Conservation (phyloP, 2,888 invertebrate species). For the Nysson spinosus region DNA sequence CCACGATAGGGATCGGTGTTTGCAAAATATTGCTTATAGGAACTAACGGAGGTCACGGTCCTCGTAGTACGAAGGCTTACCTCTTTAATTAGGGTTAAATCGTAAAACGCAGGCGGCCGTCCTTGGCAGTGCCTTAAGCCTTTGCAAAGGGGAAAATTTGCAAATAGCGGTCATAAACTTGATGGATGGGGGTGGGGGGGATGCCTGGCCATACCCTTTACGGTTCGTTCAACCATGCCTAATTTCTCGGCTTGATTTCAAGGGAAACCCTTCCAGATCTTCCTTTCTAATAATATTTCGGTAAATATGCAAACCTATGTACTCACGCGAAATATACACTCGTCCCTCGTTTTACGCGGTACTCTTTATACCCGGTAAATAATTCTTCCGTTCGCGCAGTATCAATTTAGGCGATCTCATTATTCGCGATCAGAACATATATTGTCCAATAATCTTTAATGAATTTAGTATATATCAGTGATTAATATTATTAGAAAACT, state of each 20-base stretch:
- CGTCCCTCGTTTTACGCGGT: neutral
- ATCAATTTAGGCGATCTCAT: too few relatives aligned
- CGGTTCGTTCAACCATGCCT: conserved; percentile 16
- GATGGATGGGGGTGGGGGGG: conserved; percentile 61
- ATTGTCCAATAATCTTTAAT: too few relatives aligned
- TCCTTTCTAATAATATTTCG: neutral
- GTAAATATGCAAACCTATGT: neutral
- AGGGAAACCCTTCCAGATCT: neutral
- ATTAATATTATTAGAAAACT: too few relatives aligned
- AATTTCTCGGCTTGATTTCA: conserved; percentile 23
- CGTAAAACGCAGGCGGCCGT: conserved; percentile 65
- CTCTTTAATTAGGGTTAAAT: conserved; percentile 76
- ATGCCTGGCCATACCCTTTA: conserved; percentile 51
- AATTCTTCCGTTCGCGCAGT: too few relatives aligned
- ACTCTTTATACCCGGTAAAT: too few relatives aligned
- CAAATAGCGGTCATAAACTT: conserved; percentile 71
- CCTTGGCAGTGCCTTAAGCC: conserved; percentile 64
- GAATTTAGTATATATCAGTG: too few relatives aligned
- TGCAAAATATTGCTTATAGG: conserved; percentile 47
- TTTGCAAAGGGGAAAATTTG: conserved; percentile 69
- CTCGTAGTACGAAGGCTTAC: conserved; percentile 56
- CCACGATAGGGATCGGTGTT: conserved; percentile 25
- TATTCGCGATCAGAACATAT: too few relatives aligned
- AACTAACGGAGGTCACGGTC: conserved; percentile 50
- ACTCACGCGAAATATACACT: neutral